These are phyloP conservation scores for human (Homo sapiens) DNA, from an alignment of 2,113 vertebrate species.

Conservation along the genomic window DNA sequence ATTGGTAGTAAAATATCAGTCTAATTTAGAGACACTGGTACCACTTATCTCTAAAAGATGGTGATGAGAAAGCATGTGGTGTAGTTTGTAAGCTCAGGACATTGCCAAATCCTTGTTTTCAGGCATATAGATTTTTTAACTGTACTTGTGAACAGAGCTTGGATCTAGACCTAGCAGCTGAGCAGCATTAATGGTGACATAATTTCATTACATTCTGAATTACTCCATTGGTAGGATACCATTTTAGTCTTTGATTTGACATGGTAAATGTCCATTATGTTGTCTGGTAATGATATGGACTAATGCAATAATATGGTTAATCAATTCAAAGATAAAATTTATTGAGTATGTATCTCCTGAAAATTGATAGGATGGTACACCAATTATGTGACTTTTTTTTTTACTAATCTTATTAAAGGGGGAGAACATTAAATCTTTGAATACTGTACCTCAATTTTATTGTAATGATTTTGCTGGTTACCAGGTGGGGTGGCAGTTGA, in stretches of 20 bases:
- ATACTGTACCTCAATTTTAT: slow-evolving; percentile 90
- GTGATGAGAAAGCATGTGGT: slow-evolving; percentile 68
- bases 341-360: slow-evolving; percentile 78
- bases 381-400: slow-evolving; percentile 77
- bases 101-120: slow-evolving; percentile 62
- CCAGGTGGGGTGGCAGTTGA: slow-evolving; percentile 99
- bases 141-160: slow-evolving; percentile 60
- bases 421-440: slow-evolving; percentile 86
- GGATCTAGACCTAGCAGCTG: slow-evolving; percentile 35
- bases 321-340: slow-evolving; percentile 73
- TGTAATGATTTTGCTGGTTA: slow-evolving; percentile 90
- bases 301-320: slow-evolving; percentile 77
- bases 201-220: slow-evolving; percentile 64
- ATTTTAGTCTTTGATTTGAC: slow-evolving; percentile 68
- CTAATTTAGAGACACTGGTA: slow-evolving; percentile 45
- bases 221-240: slow-evolving; percentile 52
- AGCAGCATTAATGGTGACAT: slow-evolving; percentile 52
- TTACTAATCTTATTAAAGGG: slow-evolving; percentile 85
- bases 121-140: slow-evolving; percentile 49
- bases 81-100: slow-evolving; percentile 47
- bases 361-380: slow-evolving; percentile 77
- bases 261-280: slow-evolving; percentile 77
- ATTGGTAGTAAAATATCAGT: slow-evolving; percentile 55
- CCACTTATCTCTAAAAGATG: slow-evolving; percentile 64
- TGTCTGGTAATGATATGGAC: slow-evolving; percentile 75